These are phyloP conservation scores for Dicentrarchus labrax DNA, from an alignment of 2,113 vertebrate genomes.

Conservation along the genomic window DNA sequence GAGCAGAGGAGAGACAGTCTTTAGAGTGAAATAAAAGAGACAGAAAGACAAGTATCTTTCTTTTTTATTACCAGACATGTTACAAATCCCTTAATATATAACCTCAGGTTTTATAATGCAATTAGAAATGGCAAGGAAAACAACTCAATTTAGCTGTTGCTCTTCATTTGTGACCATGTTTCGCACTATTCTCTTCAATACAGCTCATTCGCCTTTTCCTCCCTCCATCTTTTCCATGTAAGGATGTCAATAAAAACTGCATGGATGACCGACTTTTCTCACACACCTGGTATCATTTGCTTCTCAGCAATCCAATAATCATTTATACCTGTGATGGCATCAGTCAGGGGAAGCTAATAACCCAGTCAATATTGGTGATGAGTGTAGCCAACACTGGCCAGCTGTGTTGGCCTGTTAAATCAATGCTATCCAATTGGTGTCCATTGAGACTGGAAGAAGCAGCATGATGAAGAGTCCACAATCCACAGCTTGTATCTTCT, in stretches of 20 bases:
- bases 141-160: not conserved
- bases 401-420: slow-evolving; percentile 37
- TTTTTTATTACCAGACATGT: slow-evolving; percentile 40
- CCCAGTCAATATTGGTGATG: slow-evolving; percentile 49
- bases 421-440: slow-evolving; percentile 3
- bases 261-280: slow-evolving; percentile 3
- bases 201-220: not conserved
- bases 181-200: not conserved
- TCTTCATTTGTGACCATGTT: not conserved
- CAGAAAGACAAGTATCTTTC: slow-evolving; percentile 5
- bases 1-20: slow-evolving; percentile 35
- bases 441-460: not conserved
- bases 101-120: not conserved
- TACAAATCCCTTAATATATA: slow-evolving; percentile 21
- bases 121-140: not conserved
- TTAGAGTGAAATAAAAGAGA: slow-evolving; percentile 40
- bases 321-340: slow-evolving; percentile 37
- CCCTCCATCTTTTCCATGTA: not conserved
- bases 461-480: not conserved
- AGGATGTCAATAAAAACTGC: slow-evolving; percentile 35
- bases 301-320: slow-evolving; percentile 47
- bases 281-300: slow-evolving; percentile 21
- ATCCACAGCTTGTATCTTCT: slow-evolving; percentile 5
- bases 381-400: slow-evolving; percentile 27
- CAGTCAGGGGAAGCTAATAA: slow-evolving; percentile 66